Conservation (phyloP, 2,797 vertebrate species). For the Merluccius polli region DNA sequence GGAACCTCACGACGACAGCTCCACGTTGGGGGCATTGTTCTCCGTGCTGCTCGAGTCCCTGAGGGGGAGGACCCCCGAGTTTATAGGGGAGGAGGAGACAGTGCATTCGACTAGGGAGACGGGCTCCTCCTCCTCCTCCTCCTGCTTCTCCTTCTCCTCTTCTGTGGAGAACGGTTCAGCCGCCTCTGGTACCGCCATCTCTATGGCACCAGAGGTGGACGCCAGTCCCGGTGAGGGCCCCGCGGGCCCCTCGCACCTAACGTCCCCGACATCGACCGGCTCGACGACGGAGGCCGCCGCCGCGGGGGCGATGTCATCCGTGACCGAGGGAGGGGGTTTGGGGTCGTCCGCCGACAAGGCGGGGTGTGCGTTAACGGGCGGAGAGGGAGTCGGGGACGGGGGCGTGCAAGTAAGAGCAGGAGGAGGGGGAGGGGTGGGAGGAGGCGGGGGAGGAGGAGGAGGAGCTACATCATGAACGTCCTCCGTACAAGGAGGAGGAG, state of each 20-base stretch:
- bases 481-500: constrained; percentile 15
- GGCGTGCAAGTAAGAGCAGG: neutral
- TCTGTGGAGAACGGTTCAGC: neutral
- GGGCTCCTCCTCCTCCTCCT: constrained; percentile 30
- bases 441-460: constrained; percentile 26
- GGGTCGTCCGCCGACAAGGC: constrained; percentile 21
- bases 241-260: constrained; percentile 33
- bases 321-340: constrained; percentile 22
- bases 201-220: constrained; percentile 29
- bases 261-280: constrained; percentile 29
- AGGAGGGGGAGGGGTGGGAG: constrained; percentile 19
- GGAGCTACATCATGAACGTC: neutral
- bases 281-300: constrained; percentile 32
- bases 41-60: constrained; percentile 74
- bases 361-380: constrained; percentile 29
- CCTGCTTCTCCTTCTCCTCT: neutral
- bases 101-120: constrained; percentile 58
- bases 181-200: constrained; percentile 12
- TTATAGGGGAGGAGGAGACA: constrained; percentile 73
- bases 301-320: constrained; percentile 10
- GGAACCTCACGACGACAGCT: constrained; percentile 74
- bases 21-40: constrained; percentile 76
- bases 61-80: constrained; percentile 62
- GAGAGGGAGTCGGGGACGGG: constrained; percentile 25
- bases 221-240: constrained; percentile 31